These are phyloP conservation scores for Horisme vitalbata DNA, from an alignment of 2,888 invertebrate genomes.

Conservation along the genomic window DNA sequence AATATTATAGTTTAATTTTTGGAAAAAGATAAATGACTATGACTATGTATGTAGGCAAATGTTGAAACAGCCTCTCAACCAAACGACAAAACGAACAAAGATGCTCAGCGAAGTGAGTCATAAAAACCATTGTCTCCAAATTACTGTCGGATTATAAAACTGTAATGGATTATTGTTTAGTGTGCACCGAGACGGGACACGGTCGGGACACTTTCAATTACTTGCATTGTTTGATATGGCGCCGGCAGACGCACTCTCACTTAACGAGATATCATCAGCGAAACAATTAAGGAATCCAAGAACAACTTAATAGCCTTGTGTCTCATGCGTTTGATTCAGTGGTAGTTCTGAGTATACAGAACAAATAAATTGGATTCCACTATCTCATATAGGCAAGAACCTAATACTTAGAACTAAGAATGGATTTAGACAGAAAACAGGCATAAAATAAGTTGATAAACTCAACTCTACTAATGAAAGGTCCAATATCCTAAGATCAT, in stretches of 20 bases:
- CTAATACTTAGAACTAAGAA: too few species aligned
- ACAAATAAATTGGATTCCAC: too few species aligned
- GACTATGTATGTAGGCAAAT: constrained; percentile 21
- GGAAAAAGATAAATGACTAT: too few species aligned
- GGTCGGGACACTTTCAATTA: constrained; percentile 70
- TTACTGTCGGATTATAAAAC: constrained; percentile 65
- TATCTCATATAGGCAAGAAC: too few species aligned
- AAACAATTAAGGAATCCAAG: constrained; percentile 17
- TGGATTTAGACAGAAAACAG: too few species aligned
- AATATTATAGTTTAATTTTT: too few species aligned
- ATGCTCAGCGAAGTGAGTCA: constrained; percentile 45
- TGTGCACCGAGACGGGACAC: constrained; percentile 48
- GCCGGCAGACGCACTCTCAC: constrained; percentile 23
- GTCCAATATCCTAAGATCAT: too few species aligned
- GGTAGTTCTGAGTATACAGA: too few species aligned
- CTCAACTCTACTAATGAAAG: too few species aligned
- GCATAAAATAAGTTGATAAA: too few species aligned
- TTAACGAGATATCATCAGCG: constrained; percentile 25
- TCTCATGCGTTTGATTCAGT: constrained; percentile 4
- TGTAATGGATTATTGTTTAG: constrained; percentile 71
- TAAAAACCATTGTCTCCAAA: constrained; percentile 63
- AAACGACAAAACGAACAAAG: constrained; percentile 35
- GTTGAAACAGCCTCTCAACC: constrained; percentile 23
- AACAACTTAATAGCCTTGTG: background rate
- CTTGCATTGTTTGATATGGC: constrained; percentile 54